Evolutionary conservation across 2,888 invertebrate species (phyloP).

Genomic region (Drosophila siamana): DNA sequence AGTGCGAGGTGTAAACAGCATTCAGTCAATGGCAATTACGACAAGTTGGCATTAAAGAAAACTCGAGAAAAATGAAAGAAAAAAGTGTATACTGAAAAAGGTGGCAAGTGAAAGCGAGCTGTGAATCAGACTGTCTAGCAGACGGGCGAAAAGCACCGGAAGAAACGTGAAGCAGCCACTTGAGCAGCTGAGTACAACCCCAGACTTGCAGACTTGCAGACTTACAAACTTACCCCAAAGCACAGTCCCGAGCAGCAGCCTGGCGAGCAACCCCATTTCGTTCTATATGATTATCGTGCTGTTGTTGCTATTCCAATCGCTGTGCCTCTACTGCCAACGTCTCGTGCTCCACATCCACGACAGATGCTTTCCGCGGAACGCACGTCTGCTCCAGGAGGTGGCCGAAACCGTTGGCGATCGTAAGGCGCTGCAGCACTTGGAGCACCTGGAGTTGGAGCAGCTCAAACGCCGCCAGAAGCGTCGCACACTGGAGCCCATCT

Average conservation of each 20-base stretch:
- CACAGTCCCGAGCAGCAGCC: not conserved
- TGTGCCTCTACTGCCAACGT: constrained; percentile 85
- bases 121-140: not conserved
- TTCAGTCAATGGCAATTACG: constrained; percentile 23
- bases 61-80: not conserved
- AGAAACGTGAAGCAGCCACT: constrained; percentile 18
- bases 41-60: constrained; percentile 25
- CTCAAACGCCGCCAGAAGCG: constrained; percentile 71
- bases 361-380: constrained; percentile 85
- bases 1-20: constrained; percentile 23
- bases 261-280: constrained; percentile 35
- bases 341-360: constrained; percentile 84
- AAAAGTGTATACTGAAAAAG: constrained; percentile 23
- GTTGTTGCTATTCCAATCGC: constrained; percentile 84
- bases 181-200: constrained; percentile 10
- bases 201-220: constrained; percentile 1
- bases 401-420: constrained; percentile 78
- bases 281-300: constrained; percentile 85
- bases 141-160: constrained; percentile 5
- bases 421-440: constrained; percentile 70
- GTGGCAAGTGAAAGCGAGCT: constrained; percentile 1
- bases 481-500: constrained; percentile 53
- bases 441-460: constrained; percentile 63
- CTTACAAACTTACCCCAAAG: constrained; percentile 7
- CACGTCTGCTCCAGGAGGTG: constrained; percentile 82